These are phyloP conservation scores for Octodonta nipae DNA, from an alignment of 2,888 invertebrate genomes.

Conservation along the genomic window DNA sequence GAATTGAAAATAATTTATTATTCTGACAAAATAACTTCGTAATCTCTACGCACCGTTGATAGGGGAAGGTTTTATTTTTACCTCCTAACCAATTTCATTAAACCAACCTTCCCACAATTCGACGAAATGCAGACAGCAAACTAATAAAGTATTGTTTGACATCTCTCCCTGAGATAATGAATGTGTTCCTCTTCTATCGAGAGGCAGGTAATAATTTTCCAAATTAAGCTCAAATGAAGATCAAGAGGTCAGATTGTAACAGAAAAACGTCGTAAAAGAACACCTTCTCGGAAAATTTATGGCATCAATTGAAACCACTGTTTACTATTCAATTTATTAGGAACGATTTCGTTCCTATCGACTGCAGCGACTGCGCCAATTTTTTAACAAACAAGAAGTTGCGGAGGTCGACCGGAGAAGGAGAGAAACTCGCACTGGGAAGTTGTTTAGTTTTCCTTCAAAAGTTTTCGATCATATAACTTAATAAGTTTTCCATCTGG, in stretches of 20 bases:
- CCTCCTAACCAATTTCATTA: no score
- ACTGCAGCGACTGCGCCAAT: conserved; percentile 9
- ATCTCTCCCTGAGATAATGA: no score
- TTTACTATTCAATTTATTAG: conserved; percentile 29
- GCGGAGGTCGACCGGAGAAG: conserved; percentile 4
- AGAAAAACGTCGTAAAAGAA: conserved; percentile 23
- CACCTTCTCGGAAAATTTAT: conserved; percentile 26
- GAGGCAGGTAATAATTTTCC: neutral
- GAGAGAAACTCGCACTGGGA: neutral
- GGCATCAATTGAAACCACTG: conserved; percentile 26
- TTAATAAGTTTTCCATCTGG: no score
- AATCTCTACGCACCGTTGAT: no score
- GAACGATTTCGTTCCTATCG: conserved; percentile 20
- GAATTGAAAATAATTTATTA: no score
- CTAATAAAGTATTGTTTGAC: conserved; percentile 1
- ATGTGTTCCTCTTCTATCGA: no score
- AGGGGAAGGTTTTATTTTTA: no score
- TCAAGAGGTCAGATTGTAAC: conserved; percentile 1
- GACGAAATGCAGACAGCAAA: no score
- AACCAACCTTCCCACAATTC: no score
- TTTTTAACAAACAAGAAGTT: conserved; percentile 7
- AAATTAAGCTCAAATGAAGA: conserved; percentile 2
- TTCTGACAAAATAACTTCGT: no score
- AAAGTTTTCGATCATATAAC: no score
- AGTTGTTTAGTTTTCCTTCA: no score